A percentile compares a stretch with the other conserved stretches of the same genome.
Evolutionary conservation across 2,797 vertebrate species (phyloP).

Genomic region (Garrulus glandarius): DNA sequence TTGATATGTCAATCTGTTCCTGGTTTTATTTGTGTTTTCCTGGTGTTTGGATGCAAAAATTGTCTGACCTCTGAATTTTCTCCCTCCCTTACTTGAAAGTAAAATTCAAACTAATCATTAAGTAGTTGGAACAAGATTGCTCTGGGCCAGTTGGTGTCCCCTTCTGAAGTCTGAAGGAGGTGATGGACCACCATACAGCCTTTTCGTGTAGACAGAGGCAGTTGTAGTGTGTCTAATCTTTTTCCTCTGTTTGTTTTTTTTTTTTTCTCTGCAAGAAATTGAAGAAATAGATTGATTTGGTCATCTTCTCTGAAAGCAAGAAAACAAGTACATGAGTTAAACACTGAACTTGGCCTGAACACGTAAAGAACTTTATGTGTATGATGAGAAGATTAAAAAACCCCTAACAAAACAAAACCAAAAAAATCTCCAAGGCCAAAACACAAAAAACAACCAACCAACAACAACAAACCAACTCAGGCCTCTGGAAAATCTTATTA

Average conservation of each 20-base stretch:
- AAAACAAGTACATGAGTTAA: neutral
- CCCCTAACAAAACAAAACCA: neutral
- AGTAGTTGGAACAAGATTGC: neutral
- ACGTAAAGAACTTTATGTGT: neutral
- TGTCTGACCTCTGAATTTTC: neutral
- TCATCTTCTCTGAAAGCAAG: neutral
- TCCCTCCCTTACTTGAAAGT: neutral
- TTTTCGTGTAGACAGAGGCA: neutral
- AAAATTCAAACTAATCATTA: neutral
- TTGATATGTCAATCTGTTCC: neutral
- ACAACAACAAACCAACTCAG: accelerated
- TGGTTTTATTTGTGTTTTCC: neutral
- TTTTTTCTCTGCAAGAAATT: neutral
- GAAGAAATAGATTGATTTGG: neutral
- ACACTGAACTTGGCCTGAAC: neutral
- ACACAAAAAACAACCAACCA: neutral
- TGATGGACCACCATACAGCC: no score
- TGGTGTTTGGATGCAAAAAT: neutral
- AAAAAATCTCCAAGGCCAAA: neutral
- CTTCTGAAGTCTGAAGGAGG: neutral
- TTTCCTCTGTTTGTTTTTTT: neutral
- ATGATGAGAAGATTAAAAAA: neutral
- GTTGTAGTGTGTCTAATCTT: neutral
- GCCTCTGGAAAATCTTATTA: neutral
- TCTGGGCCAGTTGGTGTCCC: neutral